Base-by-base conservation (phyloP, 1,140 invertebrate species). In the Plutomurus gul region DNA sequence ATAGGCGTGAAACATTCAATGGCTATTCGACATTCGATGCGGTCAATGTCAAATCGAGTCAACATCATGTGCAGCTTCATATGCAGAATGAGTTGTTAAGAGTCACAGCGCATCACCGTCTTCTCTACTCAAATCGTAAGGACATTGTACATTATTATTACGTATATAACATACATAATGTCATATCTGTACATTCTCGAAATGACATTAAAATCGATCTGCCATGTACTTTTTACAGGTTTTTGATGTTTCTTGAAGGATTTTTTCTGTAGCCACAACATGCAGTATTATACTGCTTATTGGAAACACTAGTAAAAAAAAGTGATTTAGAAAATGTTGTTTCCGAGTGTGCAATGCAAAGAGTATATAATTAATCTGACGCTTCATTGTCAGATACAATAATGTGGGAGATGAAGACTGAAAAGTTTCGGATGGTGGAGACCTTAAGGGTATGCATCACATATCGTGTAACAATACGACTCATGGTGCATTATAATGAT, bases 1-100 rank as follows among this genome's bases (percentile, higher is more conserved):
- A n/a, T n/a, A n/a, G n/a, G 65, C 65, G 65, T 71, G 65, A 71
- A 71, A n/a, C 33, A 71, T 27, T 71, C 65, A 43, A 43, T 71
- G 65, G 22, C 51, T 27, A 60, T 71, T 71, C 39, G 36, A 22
- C 65, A 71, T 71, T 71, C 65, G 65, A n/a, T 33, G 22, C 36
- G 65, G 65, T 71, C 65, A 71, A 71, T 60, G 51, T 60, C 51
- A 60, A 10, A 22, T 60, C 33, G 22, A n/a, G n/a, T n/a, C n/a
- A n/a, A n/a, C 27, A 30, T 30, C 51, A 30, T n/a, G 25, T 22
- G 47, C n/a, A 51, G 20, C 20, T 51, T 3, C 0, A 22, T 22
- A 7, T 1, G 47, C 11, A 51, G 25, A n/a, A n/a, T n/a, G n/a
- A n/a, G n/a, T n/a, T n/a, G n/a, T n/a, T 51, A 51, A 51, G 25